Evolutionary conservation across 1,140 invertebrate genomes (phyloP), one percentile per base, ranked within the genome.

Genomic region (Nebria ingens): DNA sequence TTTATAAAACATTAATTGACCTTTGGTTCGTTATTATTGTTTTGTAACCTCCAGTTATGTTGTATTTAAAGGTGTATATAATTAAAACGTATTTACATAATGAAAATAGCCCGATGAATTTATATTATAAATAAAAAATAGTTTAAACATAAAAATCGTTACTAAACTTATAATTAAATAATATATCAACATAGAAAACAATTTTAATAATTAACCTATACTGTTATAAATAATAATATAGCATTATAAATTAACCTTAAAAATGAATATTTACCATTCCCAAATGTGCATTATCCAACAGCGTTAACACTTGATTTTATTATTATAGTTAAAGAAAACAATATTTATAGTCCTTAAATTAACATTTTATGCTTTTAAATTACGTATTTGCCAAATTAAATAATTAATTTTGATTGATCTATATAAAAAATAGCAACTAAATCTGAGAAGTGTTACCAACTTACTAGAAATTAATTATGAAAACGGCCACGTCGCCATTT

Each of bases 21-120:
- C 40, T 45, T 45, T 45, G 40, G 17, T 45, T 45, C 40, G 3
- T n/a, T 34, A n/a, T n/a, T n/a, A 45, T 45, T 45, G 40, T 45
- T 45, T 45, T 45, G 6, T 45, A 11, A 4, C 40, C 15, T 17
- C 9, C 40, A 12, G n/a, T 4, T 17, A 45, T 45, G 40, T 45
- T 45, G 40, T 45, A 17, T 45, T 45, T 45, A 11, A 45, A 45
- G 6, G 9, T 12, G 3, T 45, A 45, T 45, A 45, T 45, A 45
- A 45, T 45, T 45, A 12, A 45, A 45, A 4, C 15, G n/a, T 45
- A 45, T 45, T 45, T 11, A 45, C 40, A 45, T 45, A 45, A 4
- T 12, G 3, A 45, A 9, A 29, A 29, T 29, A n/a, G n/a, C n/a
- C n/a, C n/a, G 6, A 34, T n/a, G 25, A n/a, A n/a, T n/a, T 34